Base-by-base conservation (phyloP, 2,888 invertebrate species). In the Spilosoma lubricipeda region DNA sequence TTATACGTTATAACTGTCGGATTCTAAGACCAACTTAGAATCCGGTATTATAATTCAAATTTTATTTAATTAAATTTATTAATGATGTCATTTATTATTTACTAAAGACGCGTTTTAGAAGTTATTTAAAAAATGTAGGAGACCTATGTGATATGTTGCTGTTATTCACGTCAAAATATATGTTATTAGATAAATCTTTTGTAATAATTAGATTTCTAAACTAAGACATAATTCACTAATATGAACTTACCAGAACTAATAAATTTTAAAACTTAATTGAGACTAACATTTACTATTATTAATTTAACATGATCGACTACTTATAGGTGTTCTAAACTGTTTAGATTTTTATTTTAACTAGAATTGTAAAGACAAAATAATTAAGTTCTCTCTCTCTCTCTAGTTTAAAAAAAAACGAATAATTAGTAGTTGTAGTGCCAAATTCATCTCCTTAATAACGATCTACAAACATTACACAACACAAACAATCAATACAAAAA, bases 401-500 rank as follows among this genome's bases (percentile, higher is more conserved):
- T 77, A 75, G 76, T 75, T 72, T 80, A n/a, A 67, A 56, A 76
- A 80, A 76, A 75, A 69, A 71, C 70, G 67, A 74, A 74, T 72
- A 70, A 73, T 42, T 67, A 59, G 67, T 73, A 75, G 75, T 76
- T 23, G 18, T 56, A 67, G 39, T 42, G 45, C 36, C 67, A 77
- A 59, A 74, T 52, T 30, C 71, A 66, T 75, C 66, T 71, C 74
- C 74, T 79, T 42, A 78, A 59, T 74, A 68, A 74, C 75, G 71
- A 75, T 78, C 82, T 82, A 82, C 82, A 81, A 86, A 82, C 76
- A 81, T 76, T 82, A 87, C 84, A 86, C 84, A 86, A 86, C 82
- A 87, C 75, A 81, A 83, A 86, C 79, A 77, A 80, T 82, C 81
- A 84, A 75, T 80, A 83, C 79, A 83, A 80, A 82, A 75, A 73